Conservation (phyloP, 2,113 vertebrate genomes). For the Caloenas nicobarica region DNA sequence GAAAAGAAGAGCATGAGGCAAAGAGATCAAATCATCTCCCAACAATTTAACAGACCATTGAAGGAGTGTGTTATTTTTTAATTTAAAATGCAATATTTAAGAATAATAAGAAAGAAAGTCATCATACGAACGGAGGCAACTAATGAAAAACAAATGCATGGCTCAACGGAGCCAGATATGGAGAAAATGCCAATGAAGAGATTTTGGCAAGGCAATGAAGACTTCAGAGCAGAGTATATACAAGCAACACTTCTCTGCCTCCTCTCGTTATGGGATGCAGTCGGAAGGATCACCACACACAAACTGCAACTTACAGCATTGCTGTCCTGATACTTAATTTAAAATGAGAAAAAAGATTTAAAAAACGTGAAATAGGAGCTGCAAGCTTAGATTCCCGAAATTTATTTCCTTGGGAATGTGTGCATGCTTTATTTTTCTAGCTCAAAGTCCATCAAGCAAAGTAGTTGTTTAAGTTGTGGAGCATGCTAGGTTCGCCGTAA, state of each 20-base stretch:
- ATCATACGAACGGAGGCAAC: neutral
- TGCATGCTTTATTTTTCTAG: neutral
- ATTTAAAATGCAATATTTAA: neutral
- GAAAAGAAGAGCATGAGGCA: neutral
- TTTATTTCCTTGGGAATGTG: neutral
- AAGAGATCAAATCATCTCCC: neutral
- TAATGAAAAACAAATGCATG: constrained; percentile 35
- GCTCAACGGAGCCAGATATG: neutral
- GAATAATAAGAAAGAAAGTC: neutral
- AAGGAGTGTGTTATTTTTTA: neutral
- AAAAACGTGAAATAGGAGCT: neutral
- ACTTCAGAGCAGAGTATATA: neutral
- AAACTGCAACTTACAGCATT: neutral
- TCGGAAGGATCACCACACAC: neutral
- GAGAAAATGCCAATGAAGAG: neutral
- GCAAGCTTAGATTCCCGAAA: neutral
- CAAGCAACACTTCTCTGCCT: neutral
- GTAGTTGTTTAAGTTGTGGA: neutral
- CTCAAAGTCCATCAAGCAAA: neutral
- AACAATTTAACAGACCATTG: neutral
- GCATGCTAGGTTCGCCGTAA: neutral
- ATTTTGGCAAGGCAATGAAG: neutral
- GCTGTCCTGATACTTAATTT: neutral
- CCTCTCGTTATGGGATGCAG: neutral
- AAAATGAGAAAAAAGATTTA: neutral